phyloP scores from a whole-genome alignment of 2,888 invertebrate genomes.

The Andrena camellia region DNA sequence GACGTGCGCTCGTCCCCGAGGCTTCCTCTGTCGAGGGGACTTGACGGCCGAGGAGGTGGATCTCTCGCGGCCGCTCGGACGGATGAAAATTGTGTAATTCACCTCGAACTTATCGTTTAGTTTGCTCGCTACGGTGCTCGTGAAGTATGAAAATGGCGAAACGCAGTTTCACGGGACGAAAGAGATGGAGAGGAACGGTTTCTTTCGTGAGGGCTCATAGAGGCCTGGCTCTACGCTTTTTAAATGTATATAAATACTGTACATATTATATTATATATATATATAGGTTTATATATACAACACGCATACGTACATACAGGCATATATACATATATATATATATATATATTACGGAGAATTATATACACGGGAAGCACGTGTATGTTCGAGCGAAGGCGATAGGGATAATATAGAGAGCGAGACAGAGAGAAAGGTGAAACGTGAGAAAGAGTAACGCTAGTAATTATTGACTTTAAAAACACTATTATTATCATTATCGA shows the following conservation, averaged over 20 bases:
- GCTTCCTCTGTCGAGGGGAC: background rate
- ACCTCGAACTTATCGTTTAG: background rate
- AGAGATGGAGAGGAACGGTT: background rate
- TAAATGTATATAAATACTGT: slow-evolving; percentile 66
- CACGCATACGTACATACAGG: slow-evolving; percentile 28
- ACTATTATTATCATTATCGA: slow-evolving; percentile 65
- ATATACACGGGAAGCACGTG: slow-evolving; percentile 15
- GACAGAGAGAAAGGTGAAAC: slow-evolving; percentile 31
- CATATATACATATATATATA: slow-evolving; percentile 35
- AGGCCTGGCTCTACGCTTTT: slow-evolving; percentile 51
- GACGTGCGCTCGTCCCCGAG: background rate
- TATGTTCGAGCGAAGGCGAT: background rate
- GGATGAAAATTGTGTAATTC: background rate
- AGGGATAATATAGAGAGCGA: slow-evolving; percentile 7
- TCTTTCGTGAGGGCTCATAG: background rate
- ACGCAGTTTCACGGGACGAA: slow-evolving; percentile 14
- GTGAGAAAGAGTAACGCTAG: slow-evolving; percentile 32
- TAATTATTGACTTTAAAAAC: slow-evolving; percentile 51
- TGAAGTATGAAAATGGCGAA: background rate
- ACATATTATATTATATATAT: slow-evolving; percentile 48
- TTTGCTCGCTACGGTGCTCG: slow-evolving; percentile 25
- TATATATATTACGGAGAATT: slow-evolving; percentile 23
- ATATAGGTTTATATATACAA: slow-evolving; percentile 43
- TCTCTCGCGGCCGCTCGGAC: background rate
- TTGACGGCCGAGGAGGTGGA: slow-evolving; percentile 1